These are phyloP conservation scores for Pollenia angustigena DNA, from an alignment of 2,888 invertebrate species.

Conservation along the genomic window DNA sequence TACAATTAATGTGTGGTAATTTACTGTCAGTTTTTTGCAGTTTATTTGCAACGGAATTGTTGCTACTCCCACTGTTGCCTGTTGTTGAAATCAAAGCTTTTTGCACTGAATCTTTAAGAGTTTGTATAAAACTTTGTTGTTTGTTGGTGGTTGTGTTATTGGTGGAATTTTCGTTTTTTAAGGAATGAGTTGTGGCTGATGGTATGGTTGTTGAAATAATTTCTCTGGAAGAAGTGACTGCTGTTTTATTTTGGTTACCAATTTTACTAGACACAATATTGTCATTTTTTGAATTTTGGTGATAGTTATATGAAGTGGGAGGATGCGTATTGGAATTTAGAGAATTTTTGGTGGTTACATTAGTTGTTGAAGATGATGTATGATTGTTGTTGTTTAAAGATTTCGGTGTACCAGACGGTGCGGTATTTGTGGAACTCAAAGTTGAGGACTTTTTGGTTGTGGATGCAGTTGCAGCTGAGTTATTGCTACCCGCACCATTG, in stretches of 20 bases:
- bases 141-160: conserved; percentile 27
- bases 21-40: conserved; percentile 44
- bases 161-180: conserved; percentile 67
- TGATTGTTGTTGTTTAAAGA: conserved; percentile 64
- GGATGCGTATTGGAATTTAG: conserved; percentile 50
- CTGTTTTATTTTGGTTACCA: conserved; percentile 20
- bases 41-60: conserved; percentile 38
- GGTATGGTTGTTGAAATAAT: conserved; percentile 19
- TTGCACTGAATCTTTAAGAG: conserved; percentile 82
- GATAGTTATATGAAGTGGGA: conserved; percentile 38
- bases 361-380: background rate
- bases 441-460: conserved; percentile 67
- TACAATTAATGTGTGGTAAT: conserved; percentile 31
- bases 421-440: conserved; percentile 50
- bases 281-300: conserved; percentile 48
- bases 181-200: conserved; percentile 56
- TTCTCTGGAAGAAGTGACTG: conserved; percentile 59
- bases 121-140: conserved; percentile 61
- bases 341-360: conserved; percentile 35
- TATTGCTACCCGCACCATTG: conserved; percentile 47
- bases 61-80: conserved; percentile 27
- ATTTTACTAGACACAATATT: conserved; percentile 19
- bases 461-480: conserved; percentile 49
- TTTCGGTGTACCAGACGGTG: conserved; percentile 57
- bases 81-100: conserved; percentile 83